phyloP scores from a whole-genome alignment of 2,113 vertebrate species.

The Tragelaphus imberbis region DNA sequence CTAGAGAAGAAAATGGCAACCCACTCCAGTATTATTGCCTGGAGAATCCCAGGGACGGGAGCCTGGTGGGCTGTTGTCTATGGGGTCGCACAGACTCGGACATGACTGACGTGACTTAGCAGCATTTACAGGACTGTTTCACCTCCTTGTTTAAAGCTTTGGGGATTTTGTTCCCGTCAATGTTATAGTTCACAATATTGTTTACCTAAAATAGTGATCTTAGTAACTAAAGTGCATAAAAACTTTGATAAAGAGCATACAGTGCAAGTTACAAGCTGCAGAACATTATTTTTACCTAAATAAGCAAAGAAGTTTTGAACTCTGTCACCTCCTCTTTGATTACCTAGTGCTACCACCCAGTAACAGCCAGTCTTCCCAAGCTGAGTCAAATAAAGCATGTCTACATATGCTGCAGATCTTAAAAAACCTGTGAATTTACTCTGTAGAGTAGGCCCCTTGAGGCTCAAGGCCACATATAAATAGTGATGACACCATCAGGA shows the following conservation, averaged over 20 bases:
- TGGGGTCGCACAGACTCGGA: too few relatives aligned
- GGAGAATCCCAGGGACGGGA: too few relatives aligned
- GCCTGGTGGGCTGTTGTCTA: too few relatives aligned
- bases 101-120: too few relatives aligned
- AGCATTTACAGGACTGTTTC: neutral
- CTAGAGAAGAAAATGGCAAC: too few relatives aligned
- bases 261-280: neutral
- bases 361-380: neutral
- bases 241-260: neutral
- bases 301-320: constrained; percentile 35
- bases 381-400: constrained; percentile 48
- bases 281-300: constrained; percentile 22
- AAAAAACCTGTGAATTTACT: constrained; percentile 61
- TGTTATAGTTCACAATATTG: neutral
- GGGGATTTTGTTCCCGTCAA: neutral
- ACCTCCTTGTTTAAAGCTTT: neutral
- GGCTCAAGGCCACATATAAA: constrained; percentile 65
- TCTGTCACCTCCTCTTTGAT: neutral
- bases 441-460: constrained; percentile 30
- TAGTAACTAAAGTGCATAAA: neutral
- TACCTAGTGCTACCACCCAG: constrained; percentile 28
- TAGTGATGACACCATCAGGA: constrained; percentile 69
- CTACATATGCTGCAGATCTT: constrained; percentile 21
- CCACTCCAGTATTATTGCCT: too few relatives aligned
- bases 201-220: constrained; percentile 11